These are phyloP conservation scores for Tragulus kanchil DNA, from an alignment of 2,113 vertebrate species.

Conservation along the genomic window DNA sequence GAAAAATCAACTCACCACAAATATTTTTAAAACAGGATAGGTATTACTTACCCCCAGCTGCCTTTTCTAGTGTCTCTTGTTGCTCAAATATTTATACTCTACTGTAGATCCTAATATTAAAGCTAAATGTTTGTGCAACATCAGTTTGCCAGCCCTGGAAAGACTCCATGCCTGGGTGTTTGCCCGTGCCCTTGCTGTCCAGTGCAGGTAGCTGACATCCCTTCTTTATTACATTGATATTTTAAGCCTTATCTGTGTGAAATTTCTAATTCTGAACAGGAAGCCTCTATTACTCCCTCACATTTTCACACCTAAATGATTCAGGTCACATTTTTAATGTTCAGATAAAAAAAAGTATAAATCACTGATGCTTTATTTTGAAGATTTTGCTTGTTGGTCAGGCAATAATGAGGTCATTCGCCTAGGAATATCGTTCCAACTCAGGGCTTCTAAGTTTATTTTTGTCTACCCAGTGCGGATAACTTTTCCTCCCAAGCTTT, in stretches of 20 bases:
- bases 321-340: not conserved
- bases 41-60: not conserved
- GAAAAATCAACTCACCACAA: not conserved
- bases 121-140: not conserved
- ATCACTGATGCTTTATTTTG: not conserved
- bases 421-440: not conserved
- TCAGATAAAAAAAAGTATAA: not conserved
- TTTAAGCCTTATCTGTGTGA: not conserved
- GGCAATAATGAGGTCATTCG: not conserved
- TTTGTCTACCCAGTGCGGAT: not conserved
- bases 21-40: not conserved
- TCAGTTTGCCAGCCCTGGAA: not conserved
- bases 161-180: not conserved
- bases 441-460: not conserved
- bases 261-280: conserved; percentile 1
- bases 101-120: not conserved
- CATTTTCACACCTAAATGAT: conserved; percentile 24
- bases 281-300: not conserved
- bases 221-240: conserved; percentile 11
- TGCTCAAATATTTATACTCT: not conserved
- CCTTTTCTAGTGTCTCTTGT: not conserved
- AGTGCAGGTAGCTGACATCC: not conserved
- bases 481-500: not conserved
- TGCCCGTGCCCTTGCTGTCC: not conserved
- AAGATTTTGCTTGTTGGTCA: not conserved